Evolutionary conservation across 1,140 invertebrate genomes (phyloP), one percentile per base, ranked within the genome.

Genomic region (Cotesia vestalis): DNA sequence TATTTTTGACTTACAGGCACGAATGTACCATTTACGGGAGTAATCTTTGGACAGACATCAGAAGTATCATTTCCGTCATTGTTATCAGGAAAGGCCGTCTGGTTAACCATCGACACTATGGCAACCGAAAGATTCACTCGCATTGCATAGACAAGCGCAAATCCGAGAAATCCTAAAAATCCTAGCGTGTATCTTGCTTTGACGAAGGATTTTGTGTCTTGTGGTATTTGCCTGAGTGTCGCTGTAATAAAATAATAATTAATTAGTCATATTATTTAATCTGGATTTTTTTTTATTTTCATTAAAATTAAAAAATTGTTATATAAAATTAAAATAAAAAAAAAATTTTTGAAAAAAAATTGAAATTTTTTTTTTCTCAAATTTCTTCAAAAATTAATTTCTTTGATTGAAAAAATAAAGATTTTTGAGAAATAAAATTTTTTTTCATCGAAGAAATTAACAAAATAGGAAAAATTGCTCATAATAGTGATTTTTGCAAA

Each of bases 31-130:
- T 92, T 92, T 66, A 85, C 81, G 51, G 81, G 75, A 78, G 80
- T 82, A 3, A 66, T 72, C n/a, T 87, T 78, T 4, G 87, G 87
- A 78, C 92, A 93, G 0, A 90, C 90, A 81, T 92, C 91, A 71
- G 88, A 85, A 2, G 88, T 67, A 34, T 67, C 66, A 67, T 67
- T 88, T 52, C 85, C 82, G 36, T 85, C 85, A 63, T 89, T 87
- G 57, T 89, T 88, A 62, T 86, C 81, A 71, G 90, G 84, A 57
- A 91, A 89, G 1, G 88, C 89, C 20, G 93, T 92, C 69, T 92
- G 90, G 77, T 96, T 96, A 2, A 94, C 91, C 96, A 98, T 98
- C 4, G 95, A 95, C 9, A 98, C 95, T 81, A 98, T 96, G 4
- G 95, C 96, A 9, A 98, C 94, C 3, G 95, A 97, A 34, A 98